phyloP scores from a whole-genome alignment of 2,797 vertebrate species.

The Hozukius guyotensis region DNA sequence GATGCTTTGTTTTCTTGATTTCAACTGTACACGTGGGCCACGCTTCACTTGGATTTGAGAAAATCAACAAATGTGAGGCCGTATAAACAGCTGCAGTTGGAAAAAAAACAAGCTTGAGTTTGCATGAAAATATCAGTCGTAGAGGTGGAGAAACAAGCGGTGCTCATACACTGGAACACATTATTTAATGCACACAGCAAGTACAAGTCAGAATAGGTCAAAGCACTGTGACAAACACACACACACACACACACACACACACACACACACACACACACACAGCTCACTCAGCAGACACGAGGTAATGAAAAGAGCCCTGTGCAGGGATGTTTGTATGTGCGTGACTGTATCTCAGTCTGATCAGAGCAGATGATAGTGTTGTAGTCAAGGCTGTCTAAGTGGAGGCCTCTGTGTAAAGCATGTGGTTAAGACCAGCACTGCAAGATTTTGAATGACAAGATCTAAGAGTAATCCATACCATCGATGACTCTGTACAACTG shows the following conservation, averaged over 20 bases:
- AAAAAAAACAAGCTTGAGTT: conserved; percentile 7
- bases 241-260: background rate
- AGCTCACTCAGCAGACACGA: background rate
- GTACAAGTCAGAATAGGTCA: conserved; percentile 5
- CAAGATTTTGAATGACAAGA: conserved; percentile 11
- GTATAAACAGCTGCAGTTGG: conserved; percentile 2
- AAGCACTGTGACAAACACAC: background rate
- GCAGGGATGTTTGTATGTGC: conserved; percentile 10
- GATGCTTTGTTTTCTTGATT: conserved; percentile 53
- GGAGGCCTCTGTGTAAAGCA: conserved; percentile 14
- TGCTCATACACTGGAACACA: background rate
- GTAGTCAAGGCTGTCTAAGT: conserved; percentile 14
- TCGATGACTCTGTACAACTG: background rate
- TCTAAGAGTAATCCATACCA: background rate
- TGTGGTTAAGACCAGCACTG: background rate
- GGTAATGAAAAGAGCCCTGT: conserved; percentile 14
- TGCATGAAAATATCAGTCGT: conserved; percentile 4
- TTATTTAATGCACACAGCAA: conserved; percentile 3
- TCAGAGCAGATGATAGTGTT: conserved; percentile 42
- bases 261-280: background rate
- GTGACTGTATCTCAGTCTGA: conserved; percentile 29
- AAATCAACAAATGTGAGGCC: conserved; percentile 48
- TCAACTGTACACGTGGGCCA: conserved; percentile 23
- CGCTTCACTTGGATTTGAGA: conserved; percentile 50
- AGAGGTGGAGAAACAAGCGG: background rate